Evolutionary conservation across 2,797 vertebrate genomes (phyloP).

Genomic region (Catharus ustulatus): DNA sequence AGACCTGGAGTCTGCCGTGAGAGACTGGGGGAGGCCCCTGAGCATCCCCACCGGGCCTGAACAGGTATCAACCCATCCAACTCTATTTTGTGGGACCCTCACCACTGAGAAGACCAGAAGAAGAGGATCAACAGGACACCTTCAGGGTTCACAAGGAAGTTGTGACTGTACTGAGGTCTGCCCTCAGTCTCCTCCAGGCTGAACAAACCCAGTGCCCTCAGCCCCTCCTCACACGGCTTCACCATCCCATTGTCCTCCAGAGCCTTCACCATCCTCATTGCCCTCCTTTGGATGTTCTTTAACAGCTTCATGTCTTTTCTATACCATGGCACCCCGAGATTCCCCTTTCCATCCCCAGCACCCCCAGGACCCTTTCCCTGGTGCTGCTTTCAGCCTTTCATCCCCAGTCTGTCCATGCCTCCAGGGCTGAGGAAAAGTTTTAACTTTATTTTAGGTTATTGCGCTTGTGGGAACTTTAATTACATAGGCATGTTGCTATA

Average conservation of each 20-base stretch:
- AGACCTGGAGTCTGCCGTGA: fast-evolving
- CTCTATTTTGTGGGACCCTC: background rate
- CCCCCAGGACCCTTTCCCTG: fast-evolving
- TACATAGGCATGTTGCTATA: background rate
- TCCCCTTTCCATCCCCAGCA: background rate
- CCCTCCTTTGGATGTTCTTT: fast-evolving
- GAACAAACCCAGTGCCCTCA: background rate
- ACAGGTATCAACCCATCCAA: background rate
- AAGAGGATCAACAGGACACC: background rate
- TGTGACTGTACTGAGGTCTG: background rate
- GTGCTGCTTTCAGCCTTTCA: fast-evolving
- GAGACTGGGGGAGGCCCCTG: background rate
- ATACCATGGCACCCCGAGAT: fast-evolving
- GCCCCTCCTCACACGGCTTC: too few species aligned
- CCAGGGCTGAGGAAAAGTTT: background rate
- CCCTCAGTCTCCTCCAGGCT: background rate
- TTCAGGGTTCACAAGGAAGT: fast-evolving
- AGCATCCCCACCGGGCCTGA: background rate
- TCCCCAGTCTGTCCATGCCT: background rate
- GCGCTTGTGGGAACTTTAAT: background rate
- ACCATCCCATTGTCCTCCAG: too few species aligned
- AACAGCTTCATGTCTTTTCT: fast-evolving
- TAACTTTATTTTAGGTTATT: background rate
- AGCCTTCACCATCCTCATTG: too few species aligned
- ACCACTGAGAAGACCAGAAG: background rate